Conservation (phyloP, 2,888 invertebrate species). For the Tinea trinotella region DNA sequence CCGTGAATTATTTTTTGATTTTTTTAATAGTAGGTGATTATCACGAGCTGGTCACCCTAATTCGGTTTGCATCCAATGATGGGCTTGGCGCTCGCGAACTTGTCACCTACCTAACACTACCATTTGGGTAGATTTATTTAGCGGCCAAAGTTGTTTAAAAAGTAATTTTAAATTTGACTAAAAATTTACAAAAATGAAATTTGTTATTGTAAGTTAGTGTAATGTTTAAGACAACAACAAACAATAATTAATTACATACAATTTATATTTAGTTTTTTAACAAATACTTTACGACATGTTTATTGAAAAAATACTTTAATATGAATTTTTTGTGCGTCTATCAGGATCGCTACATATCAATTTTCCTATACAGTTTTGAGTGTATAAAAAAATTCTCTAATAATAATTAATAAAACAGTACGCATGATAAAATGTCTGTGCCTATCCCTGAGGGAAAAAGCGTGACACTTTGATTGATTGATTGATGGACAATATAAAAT, state of each 20-base stretch:
- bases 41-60: too few species aligned
- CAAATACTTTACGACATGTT: slow-evolving; percentile 45
- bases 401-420: background rate
- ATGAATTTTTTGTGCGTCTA: slow-evolving; percentile 48
- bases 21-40: too few species aligned
- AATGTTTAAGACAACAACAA: background rate
- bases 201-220: background rate
- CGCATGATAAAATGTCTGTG: too few species aligned
- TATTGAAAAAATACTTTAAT: slow-evolving; percentile 46
- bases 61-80: too few species aligned
- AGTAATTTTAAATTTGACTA: background rate
- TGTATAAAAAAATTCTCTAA: too few species aligned
- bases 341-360: background rate
- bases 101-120: too few species aligned
- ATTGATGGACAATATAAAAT: too few species aligned
- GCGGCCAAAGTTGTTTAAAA: background rate
- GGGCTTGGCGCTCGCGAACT: too few species aligned
- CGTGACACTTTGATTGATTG: too few species aligned
- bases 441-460: too few species aligned
- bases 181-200: background rate
- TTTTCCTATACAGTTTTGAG: background rate
- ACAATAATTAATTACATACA: slow-evolving; percentile 1
- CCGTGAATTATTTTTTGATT: background rate
- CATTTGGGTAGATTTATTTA: too few species aligned
- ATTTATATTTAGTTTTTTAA: slow-evolving; percentile 1